Base-by-base conservation (phyloP, 2,113 vertebrate species). In the Hydrolagus affinis region DNA sequence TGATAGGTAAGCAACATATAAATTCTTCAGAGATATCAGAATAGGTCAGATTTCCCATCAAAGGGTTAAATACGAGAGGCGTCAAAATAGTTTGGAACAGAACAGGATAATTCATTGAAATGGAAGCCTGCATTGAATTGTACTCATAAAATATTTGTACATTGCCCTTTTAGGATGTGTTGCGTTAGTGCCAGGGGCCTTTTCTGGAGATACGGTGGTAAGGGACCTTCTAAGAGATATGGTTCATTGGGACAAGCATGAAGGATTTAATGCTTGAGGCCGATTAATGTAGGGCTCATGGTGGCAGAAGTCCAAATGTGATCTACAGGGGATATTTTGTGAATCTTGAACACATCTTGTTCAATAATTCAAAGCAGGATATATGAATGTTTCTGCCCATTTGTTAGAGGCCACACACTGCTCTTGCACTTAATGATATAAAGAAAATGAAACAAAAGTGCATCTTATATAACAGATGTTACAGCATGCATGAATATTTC, bases 241-340 rank as follows among this genome's bases (percentile, higher is more conserved):
- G 62, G 0, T 83, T 83, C 62, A 83, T 30, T 83, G 21, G 62
- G 8, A 66, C 23, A 21, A 21, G 60, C 62, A 66, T 62, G 60
- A 83, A 83, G 60, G 59, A 83, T 83, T 83, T 83, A 83, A 83
- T 30, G 60, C 14, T 64, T 66, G 14, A 4, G 60, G 25, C 66
- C 25, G 21, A 30, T 83, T 83, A 83, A 83, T 83, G 14, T 64
- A 62, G 14, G 25, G 78, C 60, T 83, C 17, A 1, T 68, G 60
- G 25, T 64, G 25, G 60, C 25, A 68, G 25, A 19, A 56, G 15
- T 68, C 28, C 28, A 64, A 83, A 66, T 83, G 78, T 28, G 25
- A 66, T 83, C 28, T 17, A 21, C 17, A 66, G 62, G 14, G 62
- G 66, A 17, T 17, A 64, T 80, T 28, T 25, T 32, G 64, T 21